A percentile compares a stretch with the other conserved stretches of the same genome.
These are phyloP conservation scores for Oreochromis spilurus DNA, from an alignment of 2,113 vertebrate genomes.

Conservation along the genomic window DNA sequence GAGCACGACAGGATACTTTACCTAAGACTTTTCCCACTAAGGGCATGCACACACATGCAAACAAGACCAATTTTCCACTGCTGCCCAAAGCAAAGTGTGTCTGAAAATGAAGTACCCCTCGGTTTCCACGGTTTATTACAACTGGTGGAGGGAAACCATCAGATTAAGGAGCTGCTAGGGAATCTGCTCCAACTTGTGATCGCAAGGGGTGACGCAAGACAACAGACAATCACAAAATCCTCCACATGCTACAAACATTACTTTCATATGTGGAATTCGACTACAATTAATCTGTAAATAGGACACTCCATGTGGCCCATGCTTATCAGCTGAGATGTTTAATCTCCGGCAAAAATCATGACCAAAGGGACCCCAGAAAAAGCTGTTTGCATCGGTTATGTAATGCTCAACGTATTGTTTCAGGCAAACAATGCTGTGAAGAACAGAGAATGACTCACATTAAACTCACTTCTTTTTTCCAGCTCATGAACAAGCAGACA, in stretches of 20 bases:
- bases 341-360: neutral
- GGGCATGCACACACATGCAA: neutral
- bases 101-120: neutral
- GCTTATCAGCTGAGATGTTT: neutral
- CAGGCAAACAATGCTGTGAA: neutral
- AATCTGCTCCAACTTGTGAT: neutral
- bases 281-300: neutral
- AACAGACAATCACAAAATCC: neutral
- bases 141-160: neutral
- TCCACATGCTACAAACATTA: neutral
- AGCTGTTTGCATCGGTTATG: neutral
- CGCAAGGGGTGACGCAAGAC: neutral
- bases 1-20: conserved; percentile 7
- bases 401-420: neutral
- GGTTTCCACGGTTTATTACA: neutral
- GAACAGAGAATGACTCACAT: neutral
- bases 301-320: neutral
- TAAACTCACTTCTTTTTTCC: neutral
- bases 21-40: conserved; percentile 29
- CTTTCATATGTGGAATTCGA: neutral
- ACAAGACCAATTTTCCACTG: neutral
- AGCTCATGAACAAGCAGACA: neutral
- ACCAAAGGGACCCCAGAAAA: neutral
- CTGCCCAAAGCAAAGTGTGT: neutral
- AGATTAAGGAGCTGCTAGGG: neutral